phyloP scores from a whole-genome alignment of 2,113 vertebrate genomes.

The Tragelaphus buxtoni region DNA sequence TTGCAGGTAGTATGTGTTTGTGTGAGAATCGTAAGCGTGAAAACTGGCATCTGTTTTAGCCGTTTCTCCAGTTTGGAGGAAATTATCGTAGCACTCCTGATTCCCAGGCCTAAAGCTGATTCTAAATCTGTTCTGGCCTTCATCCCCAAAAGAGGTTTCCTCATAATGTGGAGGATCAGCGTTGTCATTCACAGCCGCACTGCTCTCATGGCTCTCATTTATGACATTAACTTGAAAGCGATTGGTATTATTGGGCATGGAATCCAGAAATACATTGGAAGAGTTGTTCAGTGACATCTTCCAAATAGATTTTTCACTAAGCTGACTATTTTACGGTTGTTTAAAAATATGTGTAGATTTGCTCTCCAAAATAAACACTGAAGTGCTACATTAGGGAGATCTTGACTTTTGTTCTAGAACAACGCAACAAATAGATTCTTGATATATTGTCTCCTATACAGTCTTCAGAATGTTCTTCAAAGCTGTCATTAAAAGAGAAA shows the following conservation, averaged over 20 bases:
- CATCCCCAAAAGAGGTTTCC: slow-evolving; percentile 86
- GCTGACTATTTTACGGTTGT: not conserved
- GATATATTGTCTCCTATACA: slow-evolving; percentile 15
- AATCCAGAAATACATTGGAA: slow-evolving; percentile 78
- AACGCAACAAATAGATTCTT: slow-evolving; percentile 43
- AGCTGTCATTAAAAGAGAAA: slow-evolving; percentile 69
- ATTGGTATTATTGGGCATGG: slow-evolving; percentile 67
- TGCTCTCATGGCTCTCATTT: slow-evolving; percentile 76
- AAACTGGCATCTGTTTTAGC: slow-evolving; percentile 84
- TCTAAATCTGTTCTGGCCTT: slow-evolving; percentile 78
- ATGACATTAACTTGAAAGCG: slow-evolving; percentile 86
- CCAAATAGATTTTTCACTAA: not conserved
- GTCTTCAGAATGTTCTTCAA: slow-evolving; percentile 63
- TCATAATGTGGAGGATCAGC: slow-evolving; percentile 88
- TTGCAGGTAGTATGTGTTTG: slow-evolving; percentile 85
- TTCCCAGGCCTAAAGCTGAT: slow-evolving; percentile 81
- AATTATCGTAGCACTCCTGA: slow-evolving; percentile 79
- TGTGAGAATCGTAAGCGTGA: slow-evolving; percentile 84
- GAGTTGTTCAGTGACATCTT: slow-evolving; percentile 84
- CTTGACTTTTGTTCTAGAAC: slow-evolving; percentile 50
- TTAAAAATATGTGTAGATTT: slow-evolving; percentile 16
- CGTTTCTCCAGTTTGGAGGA: slow-evolving; percentile 80
- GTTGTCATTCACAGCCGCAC: slow-evolving; percentile 68
- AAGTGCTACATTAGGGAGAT: slow-evolving; percentile 19
- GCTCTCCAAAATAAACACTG: slow-evolving; percentile 36